Conservation (phyloP, 2,797 vertebrate genomes). For the Brotula barbata region DNA sequence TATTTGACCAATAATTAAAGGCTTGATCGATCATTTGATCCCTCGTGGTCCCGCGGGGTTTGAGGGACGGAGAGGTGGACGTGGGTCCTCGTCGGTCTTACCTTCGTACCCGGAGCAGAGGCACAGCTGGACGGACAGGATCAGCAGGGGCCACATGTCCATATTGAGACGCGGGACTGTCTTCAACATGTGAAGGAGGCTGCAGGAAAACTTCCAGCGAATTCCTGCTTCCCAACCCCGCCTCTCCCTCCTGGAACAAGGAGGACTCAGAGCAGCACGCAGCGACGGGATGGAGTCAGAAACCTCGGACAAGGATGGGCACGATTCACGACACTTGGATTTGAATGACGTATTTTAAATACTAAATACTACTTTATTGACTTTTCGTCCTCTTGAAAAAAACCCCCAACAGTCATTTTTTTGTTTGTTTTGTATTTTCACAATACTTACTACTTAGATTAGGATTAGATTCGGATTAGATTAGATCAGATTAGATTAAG, state of each 20-base stretch:
- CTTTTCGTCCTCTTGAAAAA: too few species aligned
- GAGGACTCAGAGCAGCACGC: slow-evolving; percentile 58
- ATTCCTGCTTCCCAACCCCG: slow-evolving; percentile 76
- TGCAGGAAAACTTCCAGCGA: slow-evolving; percentile 72
- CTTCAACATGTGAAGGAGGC: slow-evolving; percentile 64
- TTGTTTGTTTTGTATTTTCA: too few species aligned
- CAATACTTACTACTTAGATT: too few species aligned
- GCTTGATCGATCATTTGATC: background rate
- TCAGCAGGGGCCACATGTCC: slow-evolving; percentile 76
- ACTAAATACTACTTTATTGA: too few species aligned
- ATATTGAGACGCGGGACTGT: slow-evolving; percentile 64
- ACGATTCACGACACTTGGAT: background rate
- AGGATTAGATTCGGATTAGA: too few species aligned
- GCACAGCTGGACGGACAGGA: slow-evolving; percentile 72
- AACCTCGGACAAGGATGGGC: too few species aligned
- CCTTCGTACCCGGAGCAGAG: slow-evolving; percentile 78
- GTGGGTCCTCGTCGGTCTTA: slow-evolving; percentile 52
- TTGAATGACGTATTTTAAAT: too few species aligned
- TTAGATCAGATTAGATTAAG: too few species aligned
- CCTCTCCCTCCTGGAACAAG: slow-evolving; percentile 77
- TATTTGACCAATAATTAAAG: background rate
- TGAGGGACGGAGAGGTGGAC: background rate
- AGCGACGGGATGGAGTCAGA: too few species aligned
- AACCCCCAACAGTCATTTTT: too few species aligned
- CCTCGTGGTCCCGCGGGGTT: background rate